A percentile compares a stretch with the other conserved stretches of the same genome.
These are phyloP conservation scores for Apteryx mantelli DNA, from an alignment of 2,113 vertebrate species.

Conservation along the genomic window DNA sequence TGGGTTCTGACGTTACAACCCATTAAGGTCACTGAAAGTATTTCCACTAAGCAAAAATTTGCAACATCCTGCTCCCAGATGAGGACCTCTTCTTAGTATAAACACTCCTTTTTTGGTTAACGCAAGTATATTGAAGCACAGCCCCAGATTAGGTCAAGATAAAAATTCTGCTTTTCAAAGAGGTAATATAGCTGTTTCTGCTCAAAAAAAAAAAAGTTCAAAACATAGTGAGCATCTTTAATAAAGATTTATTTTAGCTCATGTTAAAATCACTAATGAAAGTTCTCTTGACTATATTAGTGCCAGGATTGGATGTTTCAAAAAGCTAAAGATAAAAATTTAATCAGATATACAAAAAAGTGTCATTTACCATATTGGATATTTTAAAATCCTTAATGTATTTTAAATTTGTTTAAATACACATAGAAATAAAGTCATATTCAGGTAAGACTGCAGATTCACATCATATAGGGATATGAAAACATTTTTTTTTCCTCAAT, in stretches of 20 bases:
- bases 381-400: neutral
- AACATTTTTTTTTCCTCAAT: neutral
- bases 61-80: neutral
- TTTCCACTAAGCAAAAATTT: neutral
- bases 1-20: neutral
- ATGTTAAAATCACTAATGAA: neutral
- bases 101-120: neutral
- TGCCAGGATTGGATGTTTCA: neutral
- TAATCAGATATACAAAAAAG: neutral
- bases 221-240: neutral
- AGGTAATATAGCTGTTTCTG: neutral
- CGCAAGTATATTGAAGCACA: neutral
- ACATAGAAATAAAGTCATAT: neutral
- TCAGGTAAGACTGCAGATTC: neutral
- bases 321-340: neutral
- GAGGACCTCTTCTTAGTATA: neutral
- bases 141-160: neutral
- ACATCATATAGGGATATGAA: neutral
- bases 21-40: neutral
- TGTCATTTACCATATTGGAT: neutral
- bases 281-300: neutral
- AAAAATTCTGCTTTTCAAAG: neutral
- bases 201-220: neutral
- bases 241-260: neutral
- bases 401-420: neutral